Evolutionary conservation across 1,140 invertebrate species (phyloP), one percentile per base, ranked within the genome.

Genomic region (Zaprionus gabonicus): DNA sequence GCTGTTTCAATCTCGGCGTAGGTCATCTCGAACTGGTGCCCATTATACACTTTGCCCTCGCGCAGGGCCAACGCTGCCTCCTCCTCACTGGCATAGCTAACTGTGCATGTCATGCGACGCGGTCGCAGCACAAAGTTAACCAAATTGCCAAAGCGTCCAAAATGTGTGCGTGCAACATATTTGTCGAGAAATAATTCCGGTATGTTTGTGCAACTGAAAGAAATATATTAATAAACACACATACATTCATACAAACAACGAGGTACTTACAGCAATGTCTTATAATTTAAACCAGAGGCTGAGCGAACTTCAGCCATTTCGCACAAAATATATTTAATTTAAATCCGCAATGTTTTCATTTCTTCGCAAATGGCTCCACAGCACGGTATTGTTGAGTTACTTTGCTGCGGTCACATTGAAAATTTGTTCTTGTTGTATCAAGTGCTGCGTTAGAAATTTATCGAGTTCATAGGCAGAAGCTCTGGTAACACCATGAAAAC

Each of bases 161-260:
- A 96, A 81, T 96, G 95, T 59, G 94, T 93, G 70, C 95, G 95
- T 3, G 95, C 95, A 55, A 94, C 87, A 60, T 92, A 86, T 79
- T 94, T 94, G 76, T 95, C 91, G n/a, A 96, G 94, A 46, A 96
- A 93, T 4, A 93, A 80, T 65, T 95, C 94, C 1, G 96, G 96
- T 28, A 96, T 95, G 79, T 95, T 93, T 10, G 93, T 92, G 78
- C 96, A 96, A 56, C 95, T 95, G 76, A 10, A 71, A 64, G 57
- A 1, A 3, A 51, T 10, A 53, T 17, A 2, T 58, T 36, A 28
- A 10, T 10, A 17, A 31, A 15, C 1, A 1, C 3, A 64, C 31
- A 7, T 0, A 15, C 36, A 41, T 23, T 3, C 20, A 49, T 15
- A 13, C 0, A 15, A 20, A 5, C 15, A 13, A 17, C 1, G 10